Percentiles rank a stretch among this genome's conserved stretches.
These are phyloP conservation scores for Thera obeliscata DNA, from an alignment of 2,888 invertebrate species.

Conservation along the genomic window DNA sequence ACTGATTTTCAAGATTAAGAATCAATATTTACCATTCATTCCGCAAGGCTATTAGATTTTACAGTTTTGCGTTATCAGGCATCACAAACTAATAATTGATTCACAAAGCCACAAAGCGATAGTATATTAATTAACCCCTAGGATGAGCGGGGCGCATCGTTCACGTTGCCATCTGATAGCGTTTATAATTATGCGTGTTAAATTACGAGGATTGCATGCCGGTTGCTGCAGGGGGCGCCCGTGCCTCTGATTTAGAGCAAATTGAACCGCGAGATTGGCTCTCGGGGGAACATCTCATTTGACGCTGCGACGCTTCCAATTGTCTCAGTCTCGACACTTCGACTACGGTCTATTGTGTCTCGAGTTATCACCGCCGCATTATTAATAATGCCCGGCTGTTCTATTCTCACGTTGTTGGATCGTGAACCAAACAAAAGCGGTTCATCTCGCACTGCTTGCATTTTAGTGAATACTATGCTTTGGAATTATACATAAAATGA, in stretches of 20 bases:
- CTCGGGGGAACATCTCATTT: slow-evolving; percentile 75
- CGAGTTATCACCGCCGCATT: slow-evolving; percentile 55
- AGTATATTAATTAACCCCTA: slow-evolving; percentile 50
- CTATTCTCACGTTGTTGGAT: slow-evolving; percentile 42
- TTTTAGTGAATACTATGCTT: slow-evolving; percentile 12
- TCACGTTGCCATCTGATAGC: slow-evolving; percentile 54
- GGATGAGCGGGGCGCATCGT: slow-evolving; percentile 51
- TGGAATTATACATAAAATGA: slow-evolving; percentile 24
- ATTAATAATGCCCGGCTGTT: slow-evolving; percentile 53
- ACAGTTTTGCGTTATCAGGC: slow-evolving; percentile 32
- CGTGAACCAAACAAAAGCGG: slow-evolving; percentile 35
- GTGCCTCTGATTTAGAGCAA: slow-evolving; percentile 77
- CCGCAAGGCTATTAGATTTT: slow-evolving; percentile 27
- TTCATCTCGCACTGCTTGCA: slow-evolving; percentile 27
- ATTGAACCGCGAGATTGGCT: slow-evolving; percentile 79
- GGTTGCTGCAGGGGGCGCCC: slow-evolving; percentile 50
- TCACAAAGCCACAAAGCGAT: slow-evolving; percentile 47
- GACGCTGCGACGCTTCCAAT: slow-evolving; percentile 77
- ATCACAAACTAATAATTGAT: slow-evolving; percentile 51
- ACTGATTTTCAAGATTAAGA: slow-evolving; percentile 1
- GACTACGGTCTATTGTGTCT: slow-evolving; percentile 61
- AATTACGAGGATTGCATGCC: slow-evolving; percentile 57
- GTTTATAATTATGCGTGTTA: slow-evolving; percentile 60
- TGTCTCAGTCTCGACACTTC: slow-evolving; percentile 69
- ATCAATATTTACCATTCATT: slow-evolving; percentile 17